Evolutionary conservation across 2,113 vertebrate genomes (phyloP).

Genomic region (Hystrix cristata): DNA sequence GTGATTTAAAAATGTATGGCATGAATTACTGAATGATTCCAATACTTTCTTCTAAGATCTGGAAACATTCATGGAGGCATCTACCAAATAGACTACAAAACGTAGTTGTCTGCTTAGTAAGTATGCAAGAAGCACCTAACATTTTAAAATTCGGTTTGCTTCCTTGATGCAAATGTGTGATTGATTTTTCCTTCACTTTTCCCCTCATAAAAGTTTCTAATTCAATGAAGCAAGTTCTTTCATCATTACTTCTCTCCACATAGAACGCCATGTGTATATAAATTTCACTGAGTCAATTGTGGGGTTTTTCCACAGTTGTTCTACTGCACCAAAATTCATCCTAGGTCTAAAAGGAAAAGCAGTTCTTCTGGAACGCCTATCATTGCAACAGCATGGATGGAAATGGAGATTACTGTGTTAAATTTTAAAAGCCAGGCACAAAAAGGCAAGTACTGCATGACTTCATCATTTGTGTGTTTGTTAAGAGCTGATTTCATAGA

Average conservation of each 20-base stretch:
- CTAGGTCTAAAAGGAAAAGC: background rate
- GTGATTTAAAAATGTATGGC: background rate
- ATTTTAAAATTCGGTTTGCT: slow-evolving; percentile 37
- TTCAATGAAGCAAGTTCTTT: slow-evolving; percentile 1
- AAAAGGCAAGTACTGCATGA: background rate
- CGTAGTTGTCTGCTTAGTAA: background rate
- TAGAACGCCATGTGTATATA: background rate
- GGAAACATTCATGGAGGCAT: background rate
- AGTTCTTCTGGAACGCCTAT: background rate
- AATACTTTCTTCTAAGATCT: background rate
- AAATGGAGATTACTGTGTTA: background rate
- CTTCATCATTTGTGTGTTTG: background rate
- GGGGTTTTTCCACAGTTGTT: background rate
- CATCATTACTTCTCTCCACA: background rate
- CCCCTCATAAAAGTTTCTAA: slow-evolving; percentile 23
- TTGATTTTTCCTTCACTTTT: slow-evolving; percentile 6
- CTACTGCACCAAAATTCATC: background rate
- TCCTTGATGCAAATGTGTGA: background rate
- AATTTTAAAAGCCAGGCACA: background rate
- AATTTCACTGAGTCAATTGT: slow-evolving; percentile 30
- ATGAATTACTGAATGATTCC: background rate
- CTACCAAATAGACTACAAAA: background rate
- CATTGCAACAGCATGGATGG: background rate
- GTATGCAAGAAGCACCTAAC: background rate
- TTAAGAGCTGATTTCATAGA: background rate